Percentiles rank a stretch among this genome's conserved stretches.
phyloP scores from a whole-genome alignment of 2,113 vertebrate genomes.

The Labeo catla region DNA sequence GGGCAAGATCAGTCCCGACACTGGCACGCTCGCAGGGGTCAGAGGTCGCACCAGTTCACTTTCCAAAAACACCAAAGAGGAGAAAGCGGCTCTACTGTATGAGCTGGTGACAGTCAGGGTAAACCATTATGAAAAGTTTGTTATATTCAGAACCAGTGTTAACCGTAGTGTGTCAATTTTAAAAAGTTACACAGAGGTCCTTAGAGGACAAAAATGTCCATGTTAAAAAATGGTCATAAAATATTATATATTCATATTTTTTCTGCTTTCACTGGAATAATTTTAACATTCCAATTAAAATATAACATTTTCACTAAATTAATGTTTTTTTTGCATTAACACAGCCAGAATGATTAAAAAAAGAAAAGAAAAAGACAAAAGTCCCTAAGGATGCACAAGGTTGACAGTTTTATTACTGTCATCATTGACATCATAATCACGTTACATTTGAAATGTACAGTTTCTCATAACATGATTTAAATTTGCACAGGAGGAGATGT shows the following conservation, averaged over 20 bases:
- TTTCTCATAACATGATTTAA: background rate
- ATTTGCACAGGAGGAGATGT: constrained; percentile 83
- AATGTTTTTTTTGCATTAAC: background rate
- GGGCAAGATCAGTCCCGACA: constrained; percentile 63
- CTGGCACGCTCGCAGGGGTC: constrained; percentile 63
- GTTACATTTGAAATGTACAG: background rate
- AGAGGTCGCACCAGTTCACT: constrained; percentile 57
- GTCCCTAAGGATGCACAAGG: background rate
- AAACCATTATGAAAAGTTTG: constrained; percentile 34
- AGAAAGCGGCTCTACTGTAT: constrained; percentile 78
- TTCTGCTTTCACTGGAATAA: background rate
- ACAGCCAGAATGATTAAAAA: too few species aligned
- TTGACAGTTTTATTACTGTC: too few species aligned
- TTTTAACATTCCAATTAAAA: background rate
- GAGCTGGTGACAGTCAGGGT: constrained; percentile 83
- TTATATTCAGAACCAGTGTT: background rate
- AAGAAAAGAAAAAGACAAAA: background rate
- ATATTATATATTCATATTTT: background rate
- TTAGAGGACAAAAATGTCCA: background rate
- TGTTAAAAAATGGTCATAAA: too few species aligned
- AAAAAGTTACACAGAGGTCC: background rate
- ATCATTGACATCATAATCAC: background rate
- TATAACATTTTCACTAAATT: too few species aligned
- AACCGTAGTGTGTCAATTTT: background rate
- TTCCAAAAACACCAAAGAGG: constrained; percentile 66